Evolutionary conservation across 1,140 invertebrate genomes (phyloP), one percentile per base, ranked within the genome.

Genomic region (Antheraea pernyi): DNA sequence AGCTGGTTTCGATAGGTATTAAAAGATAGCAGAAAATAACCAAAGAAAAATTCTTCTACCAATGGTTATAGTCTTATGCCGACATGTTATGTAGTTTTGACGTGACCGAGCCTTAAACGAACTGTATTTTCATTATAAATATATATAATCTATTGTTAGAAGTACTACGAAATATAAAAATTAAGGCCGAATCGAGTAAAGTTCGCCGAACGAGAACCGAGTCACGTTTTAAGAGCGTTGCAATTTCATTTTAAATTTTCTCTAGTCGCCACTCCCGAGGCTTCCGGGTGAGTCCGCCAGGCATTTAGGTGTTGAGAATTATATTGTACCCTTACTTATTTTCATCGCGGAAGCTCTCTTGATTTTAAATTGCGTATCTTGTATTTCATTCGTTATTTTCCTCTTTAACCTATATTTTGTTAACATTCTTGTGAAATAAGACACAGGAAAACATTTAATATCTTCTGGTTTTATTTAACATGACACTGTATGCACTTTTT

Each of bases 211-310:
- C 67, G 65, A 62, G 11, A 63, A 19, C 65, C 64, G 58, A 46
- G 69, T 71, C 70, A 75, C 73, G 73, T 72, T 72, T 58, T 68
- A 64, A 72, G 69, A 75, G 61, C 68, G 58, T 58, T 72, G 70
- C 74, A 72, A 72, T 72, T 75, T 75, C 70, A 72, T 72, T 72
- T 75, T 68, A 72, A 72, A 75, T 75, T 75, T 72, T 75, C 68
- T 69, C 62, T 68, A 72, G 67, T 72, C 68, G 58, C 68, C 61
- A 63, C 68, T 39, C 60, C 30, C 37, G 37, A 53, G 68, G 61
- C 65, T 67, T 72, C 67, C 67, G 70, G 64, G 59, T 2, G 16
- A 37, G 63, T 60, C 65, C 70, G 42, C 70, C 68, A 61, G 59
- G 59, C 69, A 62, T 61, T 68, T 71, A 70, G 69, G 53, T 46